These are phyloP conservation scores for Coecobrya sp. DNA, from an alignment of 2,888 invertebrate genomes.

Conservation along the genomic window DNA sequence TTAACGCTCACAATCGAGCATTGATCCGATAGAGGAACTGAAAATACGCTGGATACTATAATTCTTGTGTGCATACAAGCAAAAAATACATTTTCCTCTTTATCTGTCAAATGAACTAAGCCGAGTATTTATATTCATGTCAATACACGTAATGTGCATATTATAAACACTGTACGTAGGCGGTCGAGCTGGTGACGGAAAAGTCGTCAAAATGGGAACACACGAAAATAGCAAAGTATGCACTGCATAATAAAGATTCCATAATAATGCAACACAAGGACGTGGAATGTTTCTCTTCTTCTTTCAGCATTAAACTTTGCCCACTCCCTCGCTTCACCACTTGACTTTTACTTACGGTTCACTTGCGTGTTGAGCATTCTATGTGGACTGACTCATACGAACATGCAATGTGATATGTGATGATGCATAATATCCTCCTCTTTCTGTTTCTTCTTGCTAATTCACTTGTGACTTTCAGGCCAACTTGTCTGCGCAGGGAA, in stretches of 20 bases:
- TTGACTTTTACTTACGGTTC: conserved; percentile 26
- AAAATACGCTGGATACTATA: not conserved
- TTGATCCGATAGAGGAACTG: not conserved
- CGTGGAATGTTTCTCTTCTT: not conserved
- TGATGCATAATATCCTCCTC: conserved; percentile 18
- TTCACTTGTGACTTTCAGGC: conserved; percentile 33
- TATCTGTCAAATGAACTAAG: not conserved
- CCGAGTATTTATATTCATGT: not conserved
- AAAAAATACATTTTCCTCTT: not conserved
- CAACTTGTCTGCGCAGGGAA: not conserved
- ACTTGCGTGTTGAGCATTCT: not conserved
- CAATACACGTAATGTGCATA: not conserved
- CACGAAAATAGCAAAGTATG: not conserved
- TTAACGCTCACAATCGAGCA: not conserved
- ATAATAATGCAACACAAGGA: not conserved
- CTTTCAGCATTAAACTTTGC: not conserved
- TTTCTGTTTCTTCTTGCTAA: not conserved
- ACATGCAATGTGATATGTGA: conserved; percentile 1
- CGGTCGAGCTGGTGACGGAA: not conserved
- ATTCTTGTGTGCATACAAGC: not conserved
- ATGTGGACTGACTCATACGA: not conserved
- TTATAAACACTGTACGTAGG: not conserved
- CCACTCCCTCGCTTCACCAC: not conserved
- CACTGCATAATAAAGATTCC: no score
- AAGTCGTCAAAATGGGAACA: not conserved